Conservation (phyloP, 2,113 vertebrate genomes). For the Raja brachyura region DNA sequence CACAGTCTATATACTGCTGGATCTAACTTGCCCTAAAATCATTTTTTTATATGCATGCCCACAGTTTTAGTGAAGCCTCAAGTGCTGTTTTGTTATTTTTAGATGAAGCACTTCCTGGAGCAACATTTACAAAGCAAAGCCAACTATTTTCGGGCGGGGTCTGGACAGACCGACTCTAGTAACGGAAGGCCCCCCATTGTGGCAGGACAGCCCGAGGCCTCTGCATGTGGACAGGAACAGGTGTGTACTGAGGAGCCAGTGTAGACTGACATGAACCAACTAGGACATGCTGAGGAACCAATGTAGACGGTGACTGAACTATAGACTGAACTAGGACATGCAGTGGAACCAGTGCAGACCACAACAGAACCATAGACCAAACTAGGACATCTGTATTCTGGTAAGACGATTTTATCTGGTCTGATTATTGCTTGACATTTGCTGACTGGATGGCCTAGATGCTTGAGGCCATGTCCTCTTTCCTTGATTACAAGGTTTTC, state of each 20-base stretch:
- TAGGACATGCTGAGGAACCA: too few relatives aligned
- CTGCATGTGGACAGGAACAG: neutral
- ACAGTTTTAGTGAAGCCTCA: neutral
- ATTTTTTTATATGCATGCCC: neutral
- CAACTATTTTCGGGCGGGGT: neutral
- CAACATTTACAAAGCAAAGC: slow-evolving; percentile 46
- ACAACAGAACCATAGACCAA: too few relatives aligned
- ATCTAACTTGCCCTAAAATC: neutral
- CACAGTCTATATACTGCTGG: neutral
- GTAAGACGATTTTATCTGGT: neutral
- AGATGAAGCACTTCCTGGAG: slow-evolving; percentile 54
- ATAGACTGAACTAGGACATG: too few relatives aligned
- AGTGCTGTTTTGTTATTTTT: slow-evolving; percentile 31
- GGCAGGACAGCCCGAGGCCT: neutral
- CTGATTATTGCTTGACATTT: neutral
- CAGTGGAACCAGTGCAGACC: too few relatives aligned
- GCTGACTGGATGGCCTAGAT: neutral
- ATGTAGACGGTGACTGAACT: too few relatives aligned
- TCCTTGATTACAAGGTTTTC: neutral
- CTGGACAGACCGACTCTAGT: neutral
- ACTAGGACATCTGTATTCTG: too few relatives aligned
- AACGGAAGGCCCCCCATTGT: neutral
- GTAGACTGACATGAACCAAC: neutral
- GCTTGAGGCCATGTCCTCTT: neutral
- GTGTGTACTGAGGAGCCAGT: neutral